Conservation (phyloP, 2,797 vertebrate species). For the Eremophila alpestris region DNA sequence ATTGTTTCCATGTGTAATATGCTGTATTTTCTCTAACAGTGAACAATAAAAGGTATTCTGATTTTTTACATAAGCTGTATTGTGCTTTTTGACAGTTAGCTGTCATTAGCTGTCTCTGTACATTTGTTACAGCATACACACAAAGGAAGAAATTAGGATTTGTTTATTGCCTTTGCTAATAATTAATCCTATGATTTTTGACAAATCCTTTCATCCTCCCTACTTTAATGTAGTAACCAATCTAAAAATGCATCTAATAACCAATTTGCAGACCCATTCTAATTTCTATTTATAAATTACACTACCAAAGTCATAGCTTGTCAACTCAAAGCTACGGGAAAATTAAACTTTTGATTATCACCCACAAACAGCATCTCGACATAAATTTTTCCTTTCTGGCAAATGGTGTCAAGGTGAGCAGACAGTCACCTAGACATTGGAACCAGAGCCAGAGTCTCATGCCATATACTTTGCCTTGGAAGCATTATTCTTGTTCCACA, state of each 20-base stretch:
- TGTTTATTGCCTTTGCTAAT: background rate
- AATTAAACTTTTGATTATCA: background rate
- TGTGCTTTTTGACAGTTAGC: conserved; percentile 9
- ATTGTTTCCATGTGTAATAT: background rate
- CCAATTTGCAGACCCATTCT: background rate
- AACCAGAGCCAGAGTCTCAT: background rate
- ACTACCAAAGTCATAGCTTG: background rate
- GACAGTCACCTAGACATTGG: conserved; percentile 16
- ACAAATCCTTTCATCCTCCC: background rate
- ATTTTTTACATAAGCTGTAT: conserved; percentile 17
- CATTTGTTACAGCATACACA: background rate
- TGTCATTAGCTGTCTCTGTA: background rate
- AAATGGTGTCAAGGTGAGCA: background rate
- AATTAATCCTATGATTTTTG: background rate
- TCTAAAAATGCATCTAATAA: conserved; percentile 17
- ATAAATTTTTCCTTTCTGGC: background rate
- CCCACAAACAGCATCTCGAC: background rate
- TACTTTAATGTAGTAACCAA: background rate
- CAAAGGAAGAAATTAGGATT: background rate
- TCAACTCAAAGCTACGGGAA: background rate
- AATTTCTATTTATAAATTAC: conserved; percentile 32
- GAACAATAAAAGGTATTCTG: conserved; percentile 69
- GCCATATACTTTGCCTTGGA: background rate
- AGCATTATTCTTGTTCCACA: background rate
- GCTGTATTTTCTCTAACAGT: conserved; percentile 49